Evolutionary conservation across 2,113 vertebrate species (phyloP).

Genomic region (Anolis carolinensis): DNA sequence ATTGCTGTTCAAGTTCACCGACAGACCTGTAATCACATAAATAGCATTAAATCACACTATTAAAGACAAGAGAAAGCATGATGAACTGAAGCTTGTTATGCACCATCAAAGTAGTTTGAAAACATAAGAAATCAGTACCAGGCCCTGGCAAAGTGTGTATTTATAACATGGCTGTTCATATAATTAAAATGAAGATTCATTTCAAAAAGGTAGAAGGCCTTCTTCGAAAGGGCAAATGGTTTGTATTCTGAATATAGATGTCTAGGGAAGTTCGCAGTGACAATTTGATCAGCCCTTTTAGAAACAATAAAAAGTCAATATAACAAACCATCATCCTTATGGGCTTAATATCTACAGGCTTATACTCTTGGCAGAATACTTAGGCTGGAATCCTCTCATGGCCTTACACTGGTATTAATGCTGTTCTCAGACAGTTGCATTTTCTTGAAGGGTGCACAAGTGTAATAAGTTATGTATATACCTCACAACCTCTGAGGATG

Average conservation of each 20-base stretch:
- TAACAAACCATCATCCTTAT: background rate
- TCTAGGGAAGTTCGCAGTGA: no score
- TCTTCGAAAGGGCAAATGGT: background rate
- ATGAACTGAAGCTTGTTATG: background rate
- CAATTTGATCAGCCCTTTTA: slow-evolving; percentile 8
- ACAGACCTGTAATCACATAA: slow-evolving; percentile 19
- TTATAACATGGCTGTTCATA: background rate
- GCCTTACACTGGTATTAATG: no score
- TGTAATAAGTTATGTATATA: no score
- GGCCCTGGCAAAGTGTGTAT: background rate
- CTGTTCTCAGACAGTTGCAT: no score
- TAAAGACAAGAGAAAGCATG: background rate
- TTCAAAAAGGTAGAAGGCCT: background rate
- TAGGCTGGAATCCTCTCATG: no score
- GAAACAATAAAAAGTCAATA: background rate
- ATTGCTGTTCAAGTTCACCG: background rate
- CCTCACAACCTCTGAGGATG: no score
- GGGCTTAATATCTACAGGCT: background rate
- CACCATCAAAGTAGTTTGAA: background rate
- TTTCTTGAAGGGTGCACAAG: no score
- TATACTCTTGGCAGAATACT: background rate
- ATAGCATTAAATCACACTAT: background rate
- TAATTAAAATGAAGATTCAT: background rate
- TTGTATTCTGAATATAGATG: no score
- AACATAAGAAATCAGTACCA: background rate